Percentiles rank a stretch among this genome's conserved stretches.
phyloP scores from a whole-genome alignment of 2,797 vertebrate species.

The Basileuterus tristriatus region DNA sequence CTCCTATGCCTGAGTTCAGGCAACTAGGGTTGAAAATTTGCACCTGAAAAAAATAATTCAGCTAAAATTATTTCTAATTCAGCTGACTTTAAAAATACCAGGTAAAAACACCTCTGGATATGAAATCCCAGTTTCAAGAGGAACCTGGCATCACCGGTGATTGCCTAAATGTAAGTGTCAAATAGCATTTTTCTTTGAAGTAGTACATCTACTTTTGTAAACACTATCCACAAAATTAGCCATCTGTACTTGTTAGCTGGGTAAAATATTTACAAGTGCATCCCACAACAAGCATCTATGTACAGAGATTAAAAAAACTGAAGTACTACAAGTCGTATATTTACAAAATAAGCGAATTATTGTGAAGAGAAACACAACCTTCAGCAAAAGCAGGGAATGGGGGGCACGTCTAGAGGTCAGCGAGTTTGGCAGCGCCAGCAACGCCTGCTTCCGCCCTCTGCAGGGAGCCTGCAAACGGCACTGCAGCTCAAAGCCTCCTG shows the following conservation, averaged over 20 bases:
- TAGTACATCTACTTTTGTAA: conserved; percentile 80
- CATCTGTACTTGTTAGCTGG: conserved; percentile 76
- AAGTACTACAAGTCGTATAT: conserved; percentile 68
- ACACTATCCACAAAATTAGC: conserved; percentile 80
- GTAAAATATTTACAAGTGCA: conserved; percentile 79
- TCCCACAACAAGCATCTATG: conserved; percentile 77
- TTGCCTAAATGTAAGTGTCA: conserved; percentile 69
- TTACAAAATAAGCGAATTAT: conserved; percentile 66
- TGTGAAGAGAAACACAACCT: conserved; percentile 69
- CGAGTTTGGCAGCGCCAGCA: conserved; percentile 64
- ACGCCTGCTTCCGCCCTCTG: conserved; percentile 31
- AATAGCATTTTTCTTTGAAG: conserved; percentile 75
- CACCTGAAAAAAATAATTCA: conserved; percentile 57
- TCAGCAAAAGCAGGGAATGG: conserved; percentile 47
- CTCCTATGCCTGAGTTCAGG: not conserved
- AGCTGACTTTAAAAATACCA: conserved; percentile 60
- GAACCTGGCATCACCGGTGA: conserved; percentile 69
- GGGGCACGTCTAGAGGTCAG: conserved; percentile 55
- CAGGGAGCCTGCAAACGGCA: conserved; percentile 33
- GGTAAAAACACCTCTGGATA: conserved; percentile 61
- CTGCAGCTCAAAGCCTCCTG: conserved; percentile 46
- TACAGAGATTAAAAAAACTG: conserved; percentile 75
- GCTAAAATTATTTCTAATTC: conserved; percentile 62
- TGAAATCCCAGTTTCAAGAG: conserved; percentile 68
- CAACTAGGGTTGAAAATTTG: conserved; percentile 42